These are phyloP conservation scores for Corythornis madagascariensis DNA, from an alignment of 2,113 vertebrate genomes.

Conservation along the genomic window DNA sequence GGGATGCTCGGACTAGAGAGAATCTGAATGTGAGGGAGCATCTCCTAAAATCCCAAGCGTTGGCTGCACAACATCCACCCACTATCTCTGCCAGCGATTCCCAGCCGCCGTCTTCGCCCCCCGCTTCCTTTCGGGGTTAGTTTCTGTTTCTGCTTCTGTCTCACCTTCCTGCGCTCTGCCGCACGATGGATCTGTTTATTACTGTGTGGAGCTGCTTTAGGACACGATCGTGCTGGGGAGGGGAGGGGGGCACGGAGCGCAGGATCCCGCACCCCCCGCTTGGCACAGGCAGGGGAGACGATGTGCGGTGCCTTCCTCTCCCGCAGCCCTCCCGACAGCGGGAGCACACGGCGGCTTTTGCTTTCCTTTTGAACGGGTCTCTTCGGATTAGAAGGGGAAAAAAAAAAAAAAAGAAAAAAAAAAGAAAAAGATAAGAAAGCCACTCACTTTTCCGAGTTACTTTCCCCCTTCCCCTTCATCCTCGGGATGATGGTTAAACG, in stretches of 20 bases:
- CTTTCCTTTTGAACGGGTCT: neutral
- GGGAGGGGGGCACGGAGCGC: neutral
- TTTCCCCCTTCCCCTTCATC: neutral
- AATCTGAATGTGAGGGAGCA: neutral
- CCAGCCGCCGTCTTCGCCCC: neutral
- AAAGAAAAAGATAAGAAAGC: neutral
- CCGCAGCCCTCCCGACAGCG: neutral
- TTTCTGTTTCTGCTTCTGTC: constrained; percentile 23
- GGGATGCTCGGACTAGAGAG: neutral
- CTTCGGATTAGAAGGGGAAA: neutral
- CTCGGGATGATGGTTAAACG: neutral
- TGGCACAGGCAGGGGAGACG: neutral
- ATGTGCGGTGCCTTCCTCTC: neutral
- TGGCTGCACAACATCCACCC: constrained; percentile 32
- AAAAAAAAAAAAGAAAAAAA: neutral
- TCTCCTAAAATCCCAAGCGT: constrained; percentile 23
- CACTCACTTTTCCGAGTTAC: constrained; percentile 37
- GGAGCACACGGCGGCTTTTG: neutral
- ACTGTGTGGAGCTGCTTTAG: neutral
- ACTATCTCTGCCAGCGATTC: constrained; percentile 52
- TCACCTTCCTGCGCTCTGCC: neutral
- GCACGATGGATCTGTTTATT: neutral
- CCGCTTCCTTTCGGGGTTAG: neutral
- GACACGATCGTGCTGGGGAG: neutral
- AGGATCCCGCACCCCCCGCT: neutral